A percentile compares a stretch with the other conserved stretches of the same genome.
These are phyloP conservation scores for Paragorgia papillata DNA, from an alignment of 92 coral and sea anemone genomes.

Conservation along the genomic window DNA sequence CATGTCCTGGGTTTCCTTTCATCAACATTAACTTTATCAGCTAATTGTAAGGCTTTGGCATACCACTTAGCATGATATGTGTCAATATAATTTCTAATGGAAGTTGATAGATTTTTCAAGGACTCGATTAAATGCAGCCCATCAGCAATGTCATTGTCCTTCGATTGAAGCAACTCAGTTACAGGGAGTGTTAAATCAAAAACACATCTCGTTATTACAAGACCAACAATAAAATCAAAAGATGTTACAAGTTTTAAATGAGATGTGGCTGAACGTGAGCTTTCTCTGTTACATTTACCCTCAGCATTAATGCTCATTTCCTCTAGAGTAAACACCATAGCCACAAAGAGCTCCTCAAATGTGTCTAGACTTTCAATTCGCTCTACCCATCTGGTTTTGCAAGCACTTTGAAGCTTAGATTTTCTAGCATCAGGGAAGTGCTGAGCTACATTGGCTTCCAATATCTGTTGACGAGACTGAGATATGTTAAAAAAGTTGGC, in stretches of 20 bases:
- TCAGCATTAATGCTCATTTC: neutral
- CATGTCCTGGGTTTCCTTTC: slow-evolving; percentile 9
- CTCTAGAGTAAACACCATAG: neutral
- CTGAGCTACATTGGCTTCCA: neutral
- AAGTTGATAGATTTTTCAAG: slow-evolving; percentile 1
- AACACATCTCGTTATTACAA: slow-evolving; percentile 18
- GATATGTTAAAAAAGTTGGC: slow-evolving; percentile 3
- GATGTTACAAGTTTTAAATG: neutral
- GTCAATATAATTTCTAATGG: neutral
- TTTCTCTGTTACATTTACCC: slow-evolving; percentile 1
- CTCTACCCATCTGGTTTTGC: slow-evolving; percentile 16
- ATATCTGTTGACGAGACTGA: neutral
- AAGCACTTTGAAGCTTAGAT: neutral
- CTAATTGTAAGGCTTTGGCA: neutral
- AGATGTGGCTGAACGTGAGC: neutral
- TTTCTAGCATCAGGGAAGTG: slow-evolving; percentile 11
- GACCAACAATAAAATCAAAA: slow-evolving; percentile 22
- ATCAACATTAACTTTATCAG: slow-evolving; percentile 22
- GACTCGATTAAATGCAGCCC: slow-evolving; percentile 28
- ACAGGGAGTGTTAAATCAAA: slow-evolving; percentile 6
- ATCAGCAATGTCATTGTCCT: slow-evolving; percentile 12
- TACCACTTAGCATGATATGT: slow-evolving; percentile 20
- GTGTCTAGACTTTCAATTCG: slow-evolving; percentile 12
- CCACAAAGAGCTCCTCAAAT: slow-evolving; percentile 15
- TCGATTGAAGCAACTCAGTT: slow-evolving; percentile 19